Base-by-base conservation (phyloP, 2,888 invertebrate genomes). In the Theodoxus fluviatilis region DNA sequence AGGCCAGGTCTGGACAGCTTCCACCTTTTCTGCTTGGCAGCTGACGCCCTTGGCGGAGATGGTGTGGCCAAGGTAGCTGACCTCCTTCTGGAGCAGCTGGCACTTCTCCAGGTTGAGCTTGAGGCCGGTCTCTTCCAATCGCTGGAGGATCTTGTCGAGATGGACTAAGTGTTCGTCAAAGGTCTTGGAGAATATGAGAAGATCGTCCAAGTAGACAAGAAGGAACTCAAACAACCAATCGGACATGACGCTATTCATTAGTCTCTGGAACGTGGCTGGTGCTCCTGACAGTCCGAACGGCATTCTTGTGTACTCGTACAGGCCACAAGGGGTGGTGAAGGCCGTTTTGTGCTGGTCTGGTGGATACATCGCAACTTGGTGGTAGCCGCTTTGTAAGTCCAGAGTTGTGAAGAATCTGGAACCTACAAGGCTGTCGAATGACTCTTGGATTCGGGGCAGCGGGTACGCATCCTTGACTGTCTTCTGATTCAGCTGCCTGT, bases 51-150 rank as follows among this genome's bases (percentile, higher is more conserved):
- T 49, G 25, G 72, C 71, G 7, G 74, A 70, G 31, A 75, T 61
- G 33, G 72, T 22, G 33, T 75, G 74, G 0, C 78, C 76, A 0
- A 78, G 64, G 43, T 71, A 76, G 7, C 63, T 38, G 1, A 74
- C 75, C 31, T 74, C 67, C 12, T 37, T 1, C 18, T 68, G 37
- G 55, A 75, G 74, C n/a, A 77, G 55, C 15, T 52, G 55, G 49
- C 72, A 73, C 35, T 76, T 77, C 1, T 25, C 25, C 0, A 71
- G 72, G 38, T 75, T 73, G 1, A 78, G 64, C 55, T 76, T 78
- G 7, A 76, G 52, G 6, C 75, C 73, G n/a, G 70, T 71, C 1
- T 67, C 61, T 2, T 52, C 9, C 1, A 76, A 28, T 0, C 70
- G 9, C 12, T 28, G 31, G 18, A 76, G 37, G 2, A 74, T 71